Evolutionary conservation across 2,113 vertebrate species (phyloP).

Genomic region (Daubentonia madagascariensis): DNA sequence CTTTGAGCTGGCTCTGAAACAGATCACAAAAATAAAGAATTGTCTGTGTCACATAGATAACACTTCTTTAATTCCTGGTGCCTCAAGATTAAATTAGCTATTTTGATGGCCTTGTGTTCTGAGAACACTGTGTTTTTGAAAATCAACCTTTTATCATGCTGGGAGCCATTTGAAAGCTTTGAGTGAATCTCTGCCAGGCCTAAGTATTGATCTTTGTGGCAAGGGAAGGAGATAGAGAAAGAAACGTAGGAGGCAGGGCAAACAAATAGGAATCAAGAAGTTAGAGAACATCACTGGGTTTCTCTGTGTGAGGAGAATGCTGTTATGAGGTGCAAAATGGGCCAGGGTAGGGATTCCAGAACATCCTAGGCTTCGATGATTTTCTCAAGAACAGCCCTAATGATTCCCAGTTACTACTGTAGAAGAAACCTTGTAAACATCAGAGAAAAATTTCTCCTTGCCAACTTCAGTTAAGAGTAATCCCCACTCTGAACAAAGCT

Average conservation of each 20-base stretch:
- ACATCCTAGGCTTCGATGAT: neutral
- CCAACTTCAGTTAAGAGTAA: neutral
- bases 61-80: conserved; percentile 65
- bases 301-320: neutral
- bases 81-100: conserved; percentile 76
- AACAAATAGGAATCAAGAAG: conserved; percentile 54
- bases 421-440: conserved; percentile 3
- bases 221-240: conserved; percentile 44
- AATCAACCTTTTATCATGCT: conserved; percentile 69
- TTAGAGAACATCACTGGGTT: neutral
- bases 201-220: conserved; percentile 70
- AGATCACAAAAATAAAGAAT: conserved; percentile 65
- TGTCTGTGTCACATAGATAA: conserved; percentile 43
- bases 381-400: neutral
- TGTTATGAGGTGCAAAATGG: neutral
- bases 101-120: conserved; percentile 64
- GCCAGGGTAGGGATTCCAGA: neutral
- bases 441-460: conserved; percentile 1
- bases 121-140: conserved; percentile 76
- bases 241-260: conserved; percentile 47
- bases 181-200: conserved; percentile 69
- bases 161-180: conserved; percentile 70
- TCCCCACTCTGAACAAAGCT: neutral
- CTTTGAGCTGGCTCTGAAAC: conserved; percentile 64
- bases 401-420: neutral